Percentiles rank a stretch among this genome's conserved stretches.
phyloP scores from a whole-genome alignment of 2,797 vertebrate genomes.

The Phylloscopus collybita region DNA sequence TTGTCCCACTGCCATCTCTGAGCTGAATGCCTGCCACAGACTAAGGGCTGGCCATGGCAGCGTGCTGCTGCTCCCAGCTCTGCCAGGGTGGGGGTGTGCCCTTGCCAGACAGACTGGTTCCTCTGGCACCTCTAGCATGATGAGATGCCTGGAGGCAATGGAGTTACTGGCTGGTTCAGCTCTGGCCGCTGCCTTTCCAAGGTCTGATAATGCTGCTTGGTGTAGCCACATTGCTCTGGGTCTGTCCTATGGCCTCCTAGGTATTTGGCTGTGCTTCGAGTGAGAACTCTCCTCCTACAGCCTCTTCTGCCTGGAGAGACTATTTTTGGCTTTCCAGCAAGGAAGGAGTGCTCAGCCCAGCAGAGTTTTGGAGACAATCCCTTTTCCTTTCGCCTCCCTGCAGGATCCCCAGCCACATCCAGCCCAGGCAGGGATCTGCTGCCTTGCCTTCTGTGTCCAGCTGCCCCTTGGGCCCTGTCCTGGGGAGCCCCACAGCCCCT shows the following conservation, averaged over 20 bases:
- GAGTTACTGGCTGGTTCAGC: not conserved
- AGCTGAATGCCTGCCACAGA: not conserved
- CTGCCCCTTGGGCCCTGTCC: not conserved
- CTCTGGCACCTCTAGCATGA: not conserved
- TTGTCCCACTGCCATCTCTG: not conserved
- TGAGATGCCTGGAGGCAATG: not conserved
- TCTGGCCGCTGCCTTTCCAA: not conserved
- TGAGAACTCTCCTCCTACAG: conserved; percentile 27
- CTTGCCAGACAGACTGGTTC: not conserved
- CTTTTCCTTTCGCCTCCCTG: not conserved
- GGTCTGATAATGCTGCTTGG: not conserved
- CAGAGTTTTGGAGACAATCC: not conserved
- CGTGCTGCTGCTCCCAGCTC: not conserved
- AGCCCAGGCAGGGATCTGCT: not conserved
- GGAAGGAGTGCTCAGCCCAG: not conserved
- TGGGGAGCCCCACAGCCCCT: fast-evolving
- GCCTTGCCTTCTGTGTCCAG: not conserved
- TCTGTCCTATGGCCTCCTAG: not conserved
- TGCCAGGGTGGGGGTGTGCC: not conserved
- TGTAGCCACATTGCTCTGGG: fast-evolving
- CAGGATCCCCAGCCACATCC: not conserved
- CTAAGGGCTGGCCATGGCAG: fast-evolving
- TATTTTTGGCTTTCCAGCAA: conserved; percentile 63
- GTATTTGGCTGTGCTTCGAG: not conserved
- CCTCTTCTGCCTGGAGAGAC: conserved; percentile 26